These are phyloP conservation scores for Ceratotherium simum DNA, from an alignment of 2,113 vertebrate species.

Conservation along the genomic window DNA sequence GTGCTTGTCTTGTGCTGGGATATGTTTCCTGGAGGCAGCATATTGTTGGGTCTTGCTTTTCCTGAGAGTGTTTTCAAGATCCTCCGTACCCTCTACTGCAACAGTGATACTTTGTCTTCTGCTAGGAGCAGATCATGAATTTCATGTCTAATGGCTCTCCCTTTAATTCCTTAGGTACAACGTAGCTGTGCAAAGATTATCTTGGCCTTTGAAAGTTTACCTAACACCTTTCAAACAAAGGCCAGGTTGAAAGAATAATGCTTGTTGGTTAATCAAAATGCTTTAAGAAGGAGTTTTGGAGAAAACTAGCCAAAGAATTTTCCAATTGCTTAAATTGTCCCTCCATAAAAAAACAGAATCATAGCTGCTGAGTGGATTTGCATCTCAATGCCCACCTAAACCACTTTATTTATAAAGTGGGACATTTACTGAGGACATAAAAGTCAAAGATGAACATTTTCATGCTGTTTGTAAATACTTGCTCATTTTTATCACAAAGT, in stretches of 20 bases:
- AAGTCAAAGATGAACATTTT: neutral
- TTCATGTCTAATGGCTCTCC: neutral
- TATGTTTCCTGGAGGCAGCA: no score
- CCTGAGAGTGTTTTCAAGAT: neutral
- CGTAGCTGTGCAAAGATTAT: neutral
- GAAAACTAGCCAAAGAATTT: neutral
- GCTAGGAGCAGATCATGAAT: neutral
- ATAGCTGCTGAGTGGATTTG: neutral
- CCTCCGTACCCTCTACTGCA: neutral
- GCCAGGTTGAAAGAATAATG: neutral
- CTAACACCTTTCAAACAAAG: neutral
- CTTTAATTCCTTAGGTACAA: neutral
- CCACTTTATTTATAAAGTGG: neutral
- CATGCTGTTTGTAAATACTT: neutral
- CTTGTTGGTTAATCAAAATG: neutral
- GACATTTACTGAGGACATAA: neutral
- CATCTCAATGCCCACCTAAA: neutral
- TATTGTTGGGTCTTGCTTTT: no score
- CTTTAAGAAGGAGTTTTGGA: neutral
- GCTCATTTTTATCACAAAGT: slow-evolving; percentile 28
- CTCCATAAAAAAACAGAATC: neutral
- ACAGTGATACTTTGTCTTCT: neutral
- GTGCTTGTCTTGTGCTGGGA: no score
- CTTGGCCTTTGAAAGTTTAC: neutral
- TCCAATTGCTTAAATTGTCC: neutral